Evolutionary conservation across 2,113 vertebrate genomes (phyloP), one percentile per base, ranked within the genome.

Genomic region (Ancistrus triradiatus): DNA sequence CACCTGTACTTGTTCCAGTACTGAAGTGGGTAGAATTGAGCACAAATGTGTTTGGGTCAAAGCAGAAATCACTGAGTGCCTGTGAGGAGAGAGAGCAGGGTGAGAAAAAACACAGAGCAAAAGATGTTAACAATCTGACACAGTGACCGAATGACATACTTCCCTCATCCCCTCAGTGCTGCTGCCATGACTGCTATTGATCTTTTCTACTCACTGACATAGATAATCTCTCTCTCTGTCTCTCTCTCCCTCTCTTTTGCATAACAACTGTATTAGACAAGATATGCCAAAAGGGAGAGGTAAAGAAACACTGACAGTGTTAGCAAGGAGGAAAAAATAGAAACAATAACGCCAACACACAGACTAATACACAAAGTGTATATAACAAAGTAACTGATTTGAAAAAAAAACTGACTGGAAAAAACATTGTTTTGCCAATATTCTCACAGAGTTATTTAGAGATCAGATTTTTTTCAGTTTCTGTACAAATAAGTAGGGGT

Each of bases 61-160:
- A 85, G 76, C 93, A 95, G 84, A 95, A 94, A 81, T 95, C 93
- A 15, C 93, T 93, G 80, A 95, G 86, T 49, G 90, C 91, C 93
- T 95, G 81, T 4, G 37, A 64, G 14, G 48, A 15, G 44, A 37
- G 17, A 52, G 42, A 37, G 17, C 22, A 53, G 19, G 11, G 57
- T 68, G 43, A 64, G 60, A 69, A 72, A 31, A 18, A 66, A 65
- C 66, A 44, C 63, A 47, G 58, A 48, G 63, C 60, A 14, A 46
- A 51, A 68, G 46, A 70, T 40, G 57, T 77, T 65, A 74, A 70
- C 25, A 9, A 10, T 40, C 67, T 59, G 74, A 52, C 70, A 78
- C 72, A 69, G 61, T 85, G 78, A 83, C 81, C 73, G 61, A 85
- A 74, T 84, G 80, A 82, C 80, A 85, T 47, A 83, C 77, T 84